Evolutionary conservation across 92 coral and sea anemone species (phyloP).

Genomic region (Porites divaricata): DNA sequence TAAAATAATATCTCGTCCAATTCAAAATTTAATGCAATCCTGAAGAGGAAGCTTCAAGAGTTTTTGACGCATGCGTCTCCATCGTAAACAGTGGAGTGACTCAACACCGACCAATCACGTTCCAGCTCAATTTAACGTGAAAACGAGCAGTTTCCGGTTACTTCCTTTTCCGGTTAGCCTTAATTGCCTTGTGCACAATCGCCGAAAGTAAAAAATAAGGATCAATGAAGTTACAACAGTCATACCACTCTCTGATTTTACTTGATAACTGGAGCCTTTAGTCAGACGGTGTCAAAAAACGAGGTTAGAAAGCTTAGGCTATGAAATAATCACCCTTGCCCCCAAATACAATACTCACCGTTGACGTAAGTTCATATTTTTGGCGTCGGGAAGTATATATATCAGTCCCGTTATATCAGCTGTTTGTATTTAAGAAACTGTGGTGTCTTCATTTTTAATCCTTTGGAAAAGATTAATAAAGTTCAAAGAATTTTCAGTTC

Average conservation of each 20-base stretch:
- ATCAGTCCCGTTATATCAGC: too few relatives aligned
- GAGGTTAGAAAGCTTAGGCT: not conserved
- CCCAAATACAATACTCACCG: not conserved
- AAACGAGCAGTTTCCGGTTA: not conserved
- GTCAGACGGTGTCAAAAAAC: not conserved
- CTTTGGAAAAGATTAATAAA: too few relatives aligned
- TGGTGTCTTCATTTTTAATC: too few relatives aligned
- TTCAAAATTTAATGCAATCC: slow-evolving; percentile 18
- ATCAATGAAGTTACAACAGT: too few relatives aligned
- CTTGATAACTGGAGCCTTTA: not conserved
- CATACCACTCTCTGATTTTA: not conserved
- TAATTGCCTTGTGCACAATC: not conserved
- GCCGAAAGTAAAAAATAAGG: not conserved
- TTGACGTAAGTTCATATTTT: too few relatives aligned
- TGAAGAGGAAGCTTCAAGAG: slow-evolving; percentile 28
- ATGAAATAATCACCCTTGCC: not conserved
- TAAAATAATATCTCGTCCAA: not conserved
- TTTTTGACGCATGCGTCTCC: slow-evolving; percentile 80
- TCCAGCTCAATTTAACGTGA: not conserved
- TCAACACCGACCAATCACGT: slow-evolving; percentile 73
- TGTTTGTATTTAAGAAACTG: too few relatives aligned
- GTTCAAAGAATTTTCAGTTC: too few relatives aligned
- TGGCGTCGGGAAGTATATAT: too few relatives aligned
- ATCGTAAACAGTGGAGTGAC: slow-evolving; percentile 90
- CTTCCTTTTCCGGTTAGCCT: slow-evolving; percentile 11